Evolutionary conservation across 2,113 vertebrate genomes (phyloP).

Genomic region (Sylvicapra grimmia): DNA sequence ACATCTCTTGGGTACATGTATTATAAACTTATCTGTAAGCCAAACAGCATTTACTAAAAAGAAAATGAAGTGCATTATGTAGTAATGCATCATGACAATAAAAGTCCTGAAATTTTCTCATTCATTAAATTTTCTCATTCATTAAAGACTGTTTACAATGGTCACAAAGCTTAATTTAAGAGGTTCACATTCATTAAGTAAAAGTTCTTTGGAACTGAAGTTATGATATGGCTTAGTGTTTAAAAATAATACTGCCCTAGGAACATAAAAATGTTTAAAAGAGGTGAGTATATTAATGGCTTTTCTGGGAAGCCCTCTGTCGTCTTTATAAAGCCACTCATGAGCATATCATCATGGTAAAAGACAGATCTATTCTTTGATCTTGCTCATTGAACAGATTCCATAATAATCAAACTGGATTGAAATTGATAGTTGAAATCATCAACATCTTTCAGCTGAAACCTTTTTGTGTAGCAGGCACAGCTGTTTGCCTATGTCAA

Average conservation of each 20-base stretch:
- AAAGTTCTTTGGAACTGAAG: constrained; percentile 31
- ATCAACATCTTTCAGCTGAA: constrained; percentile 35
- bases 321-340: neutral
- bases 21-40: constrained; percentile 31
- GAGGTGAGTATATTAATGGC: neutral
- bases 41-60: constrained; percentile 45
- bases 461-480: neutral
- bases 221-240: neutral
- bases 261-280: constrained; percentile 12
- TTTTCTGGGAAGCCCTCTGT: neutral
- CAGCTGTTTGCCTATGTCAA: neutral
- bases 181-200: constrained; percentile 8
- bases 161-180: constrained; percentile 15
- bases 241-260: neutral
- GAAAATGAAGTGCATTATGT: constrained; percentile 16
- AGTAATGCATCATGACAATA: neutral
- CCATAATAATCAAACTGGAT: constrained; percentile 7
- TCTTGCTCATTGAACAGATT: constrained; percentile 9
- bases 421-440: constrained; percentile 8
- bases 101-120: constrained; percentile 25
- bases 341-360: neutral
- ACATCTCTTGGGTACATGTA: neutral
- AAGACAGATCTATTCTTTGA: neutral
- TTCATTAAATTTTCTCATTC: constrained; percentile 6
- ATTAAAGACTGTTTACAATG: neutral